These are phyloP conservation scores for Urosaurus nigricauda DNA, from an alignment of 2,797 vertebrate species.

Conservation along the genomic window DNA sequence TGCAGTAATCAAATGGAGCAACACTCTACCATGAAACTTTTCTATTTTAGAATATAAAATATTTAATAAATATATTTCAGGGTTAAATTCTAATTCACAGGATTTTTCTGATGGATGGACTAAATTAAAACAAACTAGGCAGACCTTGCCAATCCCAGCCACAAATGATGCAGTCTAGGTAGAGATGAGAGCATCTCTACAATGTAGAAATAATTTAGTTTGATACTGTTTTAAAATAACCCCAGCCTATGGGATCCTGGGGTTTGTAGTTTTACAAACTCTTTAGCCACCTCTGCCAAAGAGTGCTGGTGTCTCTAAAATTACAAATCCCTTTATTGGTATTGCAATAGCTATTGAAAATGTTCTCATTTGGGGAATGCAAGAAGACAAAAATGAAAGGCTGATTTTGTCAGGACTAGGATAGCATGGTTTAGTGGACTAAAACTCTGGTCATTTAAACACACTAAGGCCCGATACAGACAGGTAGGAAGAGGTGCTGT, in stretches of 20 bases:
- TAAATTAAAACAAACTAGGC: not conserved
- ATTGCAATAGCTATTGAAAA: not conserved
- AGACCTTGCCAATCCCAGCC: not conserved
- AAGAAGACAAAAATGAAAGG: slow-evolving; percentile 37
- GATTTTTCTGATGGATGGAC: not conserved
- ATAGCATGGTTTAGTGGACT: no score
- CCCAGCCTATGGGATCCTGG: no score
- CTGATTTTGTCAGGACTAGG: slow-evolving; percentile 24
- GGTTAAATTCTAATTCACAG: not conserved
- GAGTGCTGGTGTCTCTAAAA: no score
- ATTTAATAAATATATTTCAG: no score
- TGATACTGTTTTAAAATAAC: not conserved
- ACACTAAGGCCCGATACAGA: no score
- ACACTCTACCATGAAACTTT: no score
- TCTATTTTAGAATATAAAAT: no score
- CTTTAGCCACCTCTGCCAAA: no score
- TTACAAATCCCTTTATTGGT: accelerated
- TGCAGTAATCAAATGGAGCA: no score
- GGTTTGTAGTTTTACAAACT: no score
- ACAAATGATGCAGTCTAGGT: not conserved
- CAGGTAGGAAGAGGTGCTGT: no score
- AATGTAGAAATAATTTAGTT: not conserved
- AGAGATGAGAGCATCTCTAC: not conserved
- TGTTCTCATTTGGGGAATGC: slow-evolving; percentile 43
- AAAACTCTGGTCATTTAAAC: no score